phyloP scores from a whole-genome alignment of 2,888 invertebrate species.

The Pterostichus niger region DNA sequence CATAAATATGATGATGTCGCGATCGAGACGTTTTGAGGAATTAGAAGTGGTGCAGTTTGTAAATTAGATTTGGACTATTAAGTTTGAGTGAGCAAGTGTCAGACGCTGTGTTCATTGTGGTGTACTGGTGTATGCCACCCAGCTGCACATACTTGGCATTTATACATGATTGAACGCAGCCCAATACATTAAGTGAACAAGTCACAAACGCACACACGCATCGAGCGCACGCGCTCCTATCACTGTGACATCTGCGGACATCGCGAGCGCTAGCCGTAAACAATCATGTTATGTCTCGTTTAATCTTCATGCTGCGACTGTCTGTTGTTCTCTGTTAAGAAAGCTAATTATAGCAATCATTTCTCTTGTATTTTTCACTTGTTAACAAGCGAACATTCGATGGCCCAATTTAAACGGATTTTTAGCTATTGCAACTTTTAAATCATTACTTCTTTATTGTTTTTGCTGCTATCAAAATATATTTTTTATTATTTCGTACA shows the following conservation, averaged over 20 bases:
- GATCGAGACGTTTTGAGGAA: too few relatives aligned
- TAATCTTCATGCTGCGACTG: slow-evolving; percentile 23
- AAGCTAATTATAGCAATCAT: slow-evolving; percentile 46
- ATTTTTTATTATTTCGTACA: too few relatives aligned
- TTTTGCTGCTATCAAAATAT: too few relatives aligned
- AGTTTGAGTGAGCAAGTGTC: background rate
- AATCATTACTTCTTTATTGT: too few relatives aligned
- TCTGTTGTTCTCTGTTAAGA: slow-evolving; percentile 48
- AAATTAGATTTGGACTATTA: background rate
- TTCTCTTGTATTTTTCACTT: slow-evolving; percentile 41
- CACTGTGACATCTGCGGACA: slow-evolving; percentile 41
- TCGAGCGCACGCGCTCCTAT: slow-evolving; percentile 17
- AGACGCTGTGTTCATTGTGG: background rate
- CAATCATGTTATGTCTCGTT: slow-evolving; percentile 35
- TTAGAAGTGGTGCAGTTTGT: too few relatives aligned
- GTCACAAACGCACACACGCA: background rate
- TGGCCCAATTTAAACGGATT: slow-evolving; percentile 19
- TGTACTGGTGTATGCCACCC: background rate
- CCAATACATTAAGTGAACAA: slow-evolving; percentile 32
- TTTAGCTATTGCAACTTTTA: background rate
- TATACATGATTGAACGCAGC: slow-evolving; percentile 43
- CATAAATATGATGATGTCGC: too few relatives aligned
- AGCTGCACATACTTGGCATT: slow-evolving; percentile 51
- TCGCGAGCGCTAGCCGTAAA: slow-evolving; percentile 25
- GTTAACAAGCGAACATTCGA: slow-evolving; percentile 13